phyloP scores from a whole-genome alignment of 2,797 vertebrate species.

The Danionella dracula region DNA sequence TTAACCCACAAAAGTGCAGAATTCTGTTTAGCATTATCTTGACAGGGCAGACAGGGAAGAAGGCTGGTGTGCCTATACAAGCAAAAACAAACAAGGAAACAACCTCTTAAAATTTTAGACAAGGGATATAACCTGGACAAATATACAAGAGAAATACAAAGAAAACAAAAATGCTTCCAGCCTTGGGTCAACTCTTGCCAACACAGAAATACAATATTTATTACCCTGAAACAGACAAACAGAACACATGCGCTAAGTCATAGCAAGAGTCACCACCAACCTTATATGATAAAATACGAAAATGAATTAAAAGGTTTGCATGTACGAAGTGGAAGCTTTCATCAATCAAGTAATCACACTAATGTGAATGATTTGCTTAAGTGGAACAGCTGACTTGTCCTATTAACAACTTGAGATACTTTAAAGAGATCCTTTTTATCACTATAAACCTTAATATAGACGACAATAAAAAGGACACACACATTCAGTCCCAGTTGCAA shows the following conservation, averaged over 20 bases:
- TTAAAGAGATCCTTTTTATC: not conserved
- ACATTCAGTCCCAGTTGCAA: not conserved
- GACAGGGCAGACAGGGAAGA: slow-evolving; percentile 31
- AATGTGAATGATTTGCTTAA: not conserved
- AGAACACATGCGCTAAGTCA: not conserved
- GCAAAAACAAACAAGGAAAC: slow-evolving; percentile 30
- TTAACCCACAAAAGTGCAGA: slow-evolving; percentile 6
- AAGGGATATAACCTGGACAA: slow-evolving; percentile 20
- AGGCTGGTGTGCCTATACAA: slow-evolving; percentile 12
- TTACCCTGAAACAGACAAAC: slow-evolving; percentile 15
- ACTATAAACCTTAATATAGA: not conserved
- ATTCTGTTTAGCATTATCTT: slow-evolving; percentile 38
- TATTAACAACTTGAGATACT: not conserved
- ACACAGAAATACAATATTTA: slow-evolving; percentile 36
- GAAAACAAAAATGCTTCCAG: slow-evolving; percentile 16
- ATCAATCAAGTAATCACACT: not conserved
- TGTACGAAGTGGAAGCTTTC: not conserved
- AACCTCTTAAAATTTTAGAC: slow-evolving; percentile 36
- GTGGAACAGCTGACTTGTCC: not conserved
- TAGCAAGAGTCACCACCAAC: too few relatives aligned
- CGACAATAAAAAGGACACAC: too few relatives aligned
- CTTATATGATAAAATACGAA: too few relatives aligned
- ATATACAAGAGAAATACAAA: slow-evolving; percentile 2
- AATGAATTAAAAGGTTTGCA: not conserved
- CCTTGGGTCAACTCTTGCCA: slow-evolving; percentile 31